Evolutionary conservation across 2,888 invertebrate species (phyloP), one percentile per base, ranked within the genome.

Genomic region (Chrysolina haemoptera): DNA sequence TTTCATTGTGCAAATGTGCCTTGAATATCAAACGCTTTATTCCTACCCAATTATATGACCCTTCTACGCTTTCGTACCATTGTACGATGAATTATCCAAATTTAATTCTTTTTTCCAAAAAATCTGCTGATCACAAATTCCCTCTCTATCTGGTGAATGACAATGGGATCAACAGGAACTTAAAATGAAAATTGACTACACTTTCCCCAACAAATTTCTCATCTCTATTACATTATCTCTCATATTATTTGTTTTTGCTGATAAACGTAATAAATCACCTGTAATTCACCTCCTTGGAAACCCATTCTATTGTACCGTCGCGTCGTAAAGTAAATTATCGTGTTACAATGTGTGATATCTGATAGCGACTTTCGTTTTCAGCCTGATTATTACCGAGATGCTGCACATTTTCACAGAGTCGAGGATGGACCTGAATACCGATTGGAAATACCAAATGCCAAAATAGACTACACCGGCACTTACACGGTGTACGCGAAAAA

Each of bases 331-430:
- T 35, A 35, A 59, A 59, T 14, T 59, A 6, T 59, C 59, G 1
- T 59, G 59, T 50, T 50, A 18, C 50, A 16, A 18, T 18, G 50
- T 18, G 50, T 18, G 18, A 27, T 27, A 59, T 35, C 27, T 59
- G 59, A 59, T 35, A 41, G 16, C 18, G 14, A 53, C 75, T 73
- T 77, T 81, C 79, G 79, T 71, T 90, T 89, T 9, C 89, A 96
- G 96, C 94, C 96, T 79, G 95, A 95, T 85, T 96, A 96, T 85
- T 96, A 96, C 87, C 92, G 93, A 80, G 96, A 96, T 90, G 94
- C 95, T n/a, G 91, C 93, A 4, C 94, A 95, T 85, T 96, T 96
- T 88, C 92, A 93, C 79, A 90, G 94, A 53, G 89, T 94, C 14
- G 95, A 93, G 27, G 92, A 91, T 71, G 96, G 96, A 0, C 94